Evolutionary conservation across 2,888 invertebrate genomes (phyloP).

Genomic region (Drosophila mayaguana): DNA sequence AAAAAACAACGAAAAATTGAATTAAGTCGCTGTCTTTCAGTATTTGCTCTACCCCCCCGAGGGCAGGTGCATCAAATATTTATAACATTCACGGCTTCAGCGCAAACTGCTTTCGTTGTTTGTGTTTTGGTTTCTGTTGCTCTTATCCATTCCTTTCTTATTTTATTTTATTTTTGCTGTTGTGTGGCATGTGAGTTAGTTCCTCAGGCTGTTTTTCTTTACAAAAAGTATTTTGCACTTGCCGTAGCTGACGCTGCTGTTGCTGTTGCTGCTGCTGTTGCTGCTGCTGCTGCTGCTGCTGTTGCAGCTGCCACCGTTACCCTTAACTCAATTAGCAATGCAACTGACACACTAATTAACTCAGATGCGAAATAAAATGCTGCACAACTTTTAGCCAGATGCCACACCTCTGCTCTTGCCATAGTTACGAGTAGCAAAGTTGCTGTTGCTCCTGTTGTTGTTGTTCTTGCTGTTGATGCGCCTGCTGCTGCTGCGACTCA

Average conservation of each 20-base stretch:
- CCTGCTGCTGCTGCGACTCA: not conserved
- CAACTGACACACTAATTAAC: slow-evolving; percentile 77
- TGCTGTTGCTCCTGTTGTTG: slow-evolving; percentile 1
- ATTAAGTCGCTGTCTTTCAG: slow-evolving; percentile 27
- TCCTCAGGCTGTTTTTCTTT: slow-evolving; percentile 38
- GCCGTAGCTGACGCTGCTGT: slow-evolving; percentile 12
- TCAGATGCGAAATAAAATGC: slow-evolving; percentile 58
- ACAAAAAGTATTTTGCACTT: slow-evolving; percentile 39
- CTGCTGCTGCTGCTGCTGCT: slow-evolving; percentile 1
- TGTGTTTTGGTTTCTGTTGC: slow-evolving; percentile 14
- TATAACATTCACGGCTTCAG: slow-evolving; percentile 33
- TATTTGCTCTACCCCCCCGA: slow-evolving; percentile 1
- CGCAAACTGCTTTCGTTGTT: slow-evolving; percentile 23
- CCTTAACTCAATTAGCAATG: slow-evolving; percentile 74
- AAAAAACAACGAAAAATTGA: slow-evolving; percentile 34
- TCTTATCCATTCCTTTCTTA: slow-evolving; percentile 6
- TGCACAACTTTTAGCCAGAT: slow-evolving; percentile 51
- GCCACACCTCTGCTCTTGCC: slow-evolving; percentile 10
- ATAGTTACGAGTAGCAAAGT: slow-evolving; percentile 15
- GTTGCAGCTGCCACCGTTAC: slow-evolving; percentile 9
- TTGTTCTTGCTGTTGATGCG: not conserved
- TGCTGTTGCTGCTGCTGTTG: not conserved
- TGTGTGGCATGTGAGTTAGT: slow-evolving; percentile 10
- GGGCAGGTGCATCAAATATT: slow-evolving; percentile 46
- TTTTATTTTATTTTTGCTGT: not conserved